Base-by-base conservation (phyloP, 2,113 vertebrate species). In the Gyps fulvus region DNA sequence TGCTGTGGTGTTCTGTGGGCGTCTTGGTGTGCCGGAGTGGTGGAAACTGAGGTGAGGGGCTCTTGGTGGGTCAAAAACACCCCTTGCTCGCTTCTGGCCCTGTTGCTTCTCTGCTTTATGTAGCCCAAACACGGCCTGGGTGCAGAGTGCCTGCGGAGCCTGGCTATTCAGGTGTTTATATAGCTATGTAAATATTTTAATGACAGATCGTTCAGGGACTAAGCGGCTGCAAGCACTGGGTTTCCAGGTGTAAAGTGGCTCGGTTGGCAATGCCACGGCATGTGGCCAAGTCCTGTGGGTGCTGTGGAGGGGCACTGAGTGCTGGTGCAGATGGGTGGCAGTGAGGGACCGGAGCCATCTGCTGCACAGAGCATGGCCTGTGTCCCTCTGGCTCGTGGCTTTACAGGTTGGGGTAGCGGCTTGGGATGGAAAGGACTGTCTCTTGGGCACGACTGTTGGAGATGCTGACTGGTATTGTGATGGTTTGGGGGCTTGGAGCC, bases 31-130 rank as follows among this genome's bases (percentile, higher is more conserved):
- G 49, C 45, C 3, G 5, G 20, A n/a, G 36, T 4, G 1, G 10
- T 8, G 29, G 38, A 29, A 47, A 14, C n/a, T 1, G 6, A 12
- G 40, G 12, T 17, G 47, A 49, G 61, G 67, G 62, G 47, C n/a
- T 40, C 21, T 25, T 1, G 1, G 25, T 18, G 31, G 38, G 31
- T 43, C 2, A 1, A 2, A 17, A 59, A 23, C 2, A 3, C 22
- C 43, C 57, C 5, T 3, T 3, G 5, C 9, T 42, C 3, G 3
- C 25, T 43, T 16, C 22, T 16, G 13, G 22, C 59, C 36, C 31
- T 1, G 0, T 31, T 15, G 22, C 19, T 27, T 9, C 22, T 59
- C 19, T 11, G 42, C n/a, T 32, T 45, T 61, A 7, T 1, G 3
- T 38, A 12, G 52, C 27, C 59, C 3, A 8, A 36, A 49, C 1